Evolutionary conservation across 2,797 vertebrate species (phyloP).

Genomic region (Sitta carolinensis): DNA sequence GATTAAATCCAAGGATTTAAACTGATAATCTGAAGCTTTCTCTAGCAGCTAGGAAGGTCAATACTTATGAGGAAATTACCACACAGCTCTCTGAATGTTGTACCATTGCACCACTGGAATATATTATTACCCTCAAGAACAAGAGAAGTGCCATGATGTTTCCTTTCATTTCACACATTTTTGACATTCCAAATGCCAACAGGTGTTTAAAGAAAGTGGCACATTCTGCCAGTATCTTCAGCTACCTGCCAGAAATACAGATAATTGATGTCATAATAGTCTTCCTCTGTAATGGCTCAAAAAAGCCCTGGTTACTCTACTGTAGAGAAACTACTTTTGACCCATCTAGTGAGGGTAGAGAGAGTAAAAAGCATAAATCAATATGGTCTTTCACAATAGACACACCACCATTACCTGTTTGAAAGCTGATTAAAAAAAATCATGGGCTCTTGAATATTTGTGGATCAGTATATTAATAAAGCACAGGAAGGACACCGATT

Average conservation of each 20-base stretch:
- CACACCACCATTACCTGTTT: not conserved
- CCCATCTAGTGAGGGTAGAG: not conserved
- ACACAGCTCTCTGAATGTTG: not conserved
- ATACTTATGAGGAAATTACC: not conserved
- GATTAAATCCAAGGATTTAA: slow-evolving; percentile 41
- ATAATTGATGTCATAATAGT: not conserved
- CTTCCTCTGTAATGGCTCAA: not conserved
- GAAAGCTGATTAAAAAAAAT: not conserved
- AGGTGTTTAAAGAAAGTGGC: not conserved
- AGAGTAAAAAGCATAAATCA: not conserved
- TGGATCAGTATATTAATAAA: not conserved
- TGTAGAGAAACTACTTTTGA: not conserved
- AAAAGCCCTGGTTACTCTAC: not conserved
- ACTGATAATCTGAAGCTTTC: slow-evolving; percentile 9
- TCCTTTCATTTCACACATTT: not conserved
- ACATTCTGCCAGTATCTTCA: not conserved
- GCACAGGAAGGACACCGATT: not conserved
- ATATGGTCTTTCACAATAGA: not conserved
- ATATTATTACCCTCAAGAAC: not conserved
- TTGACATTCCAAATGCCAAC: not conserved
- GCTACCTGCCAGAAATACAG: not conserved
- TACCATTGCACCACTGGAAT: not conserved
- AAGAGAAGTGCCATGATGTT: not conserved
- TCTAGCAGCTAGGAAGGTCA: not conserved
- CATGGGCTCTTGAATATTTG: not conserved